A percentile compares a stretch with the other conserved stretches of the same genome.
These are phyloP conservation scores for Triplophysa siluroides DNA, from an alignment of 2,113 vertebrate species.

Conservation along the genomic window DNA sequence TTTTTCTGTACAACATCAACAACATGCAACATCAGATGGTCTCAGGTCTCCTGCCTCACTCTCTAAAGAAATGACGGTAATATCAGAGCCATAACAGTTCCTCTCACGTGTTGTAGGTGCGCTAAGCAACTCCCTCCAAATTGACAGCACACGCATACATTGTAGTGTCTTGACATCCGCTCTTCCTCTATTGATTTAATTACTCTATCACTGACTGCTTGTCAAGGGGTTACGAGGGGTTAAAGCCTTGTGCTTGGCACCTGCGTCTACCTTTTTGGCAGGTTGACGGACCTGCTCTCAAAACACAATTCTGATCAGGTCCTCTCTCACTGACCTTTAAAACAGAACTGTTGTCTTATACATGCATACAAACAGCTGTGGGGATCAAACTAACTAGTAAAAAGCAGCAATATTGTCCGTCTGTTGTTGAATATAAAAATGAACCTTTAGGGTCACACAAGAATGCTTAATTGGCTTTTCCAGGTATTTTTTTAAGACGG, in stretches of 20 bases:
- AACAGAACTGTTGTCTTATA: conserved; percentile 6
- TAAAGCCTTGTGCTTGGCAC: conserved; percentile 24
- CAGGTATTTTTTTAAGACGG: conserved; percentile 7
- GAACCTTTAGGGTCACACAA: conserved; percentile 3
- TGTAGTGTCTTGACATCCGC: conserved; percentile 19
- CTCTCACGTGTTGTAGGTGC: no score
- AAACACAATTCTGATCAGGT: conserved; percentile 7
- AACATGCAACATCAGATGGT: background rate
- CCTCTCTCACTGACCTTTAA: conserved; percentile 14
- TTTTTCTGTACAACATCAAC: background rate
- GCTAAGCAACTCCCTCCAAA: background rate
- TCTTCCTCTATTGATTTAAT: conserved; percentile 39
- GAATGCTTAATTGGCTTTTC: conserved; percentile 6
- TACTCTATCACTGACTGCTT: conserved; percentile 15
- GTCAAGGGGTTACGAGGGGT: conserved; percentile 38
- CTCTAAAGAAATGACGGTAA: background rate
- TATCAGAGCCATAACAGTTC: no score
- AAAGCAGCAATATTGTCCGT: background rate
- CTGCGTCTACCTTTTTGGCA: conserved; percentile 16
- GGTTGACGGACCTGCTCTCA: background rate
- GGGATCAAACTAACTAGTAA: background rate
- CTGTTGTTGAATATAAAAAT: background rate
- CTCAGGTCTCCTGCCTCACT: background rate
- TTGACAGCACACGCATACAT: conserved; percentile 14
- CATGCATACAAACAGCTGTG: background rate